Base-by-base conservation (phyloP, 1,140 invertebrate species). In the Laupala kohalensis region DNA sequence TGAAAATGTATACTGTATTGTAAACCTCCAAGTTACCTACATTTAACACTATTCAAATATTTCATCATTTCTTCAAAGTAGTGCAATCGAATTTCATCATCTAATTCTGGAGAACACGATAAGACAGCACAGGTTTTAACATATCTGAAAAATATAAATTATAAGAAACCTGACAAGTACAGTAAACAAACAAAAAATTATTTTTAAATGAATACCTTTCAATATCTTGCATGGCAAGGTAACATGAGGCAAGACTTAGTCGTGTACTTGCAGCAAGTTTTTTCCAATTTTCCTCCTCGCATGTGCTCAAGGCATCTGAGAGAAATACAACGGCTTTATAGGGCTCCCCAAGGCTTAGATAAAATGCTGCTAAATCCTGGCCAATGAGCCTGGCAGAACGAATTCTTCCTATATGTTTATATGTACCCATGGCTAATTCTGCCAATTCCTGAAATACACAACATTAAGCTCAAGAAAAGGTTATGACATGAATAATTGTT, bases 331-430 rank as follows among this genome's bases (percentile, higher is more conserved):
- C 90, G 0, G 95, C 92, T 81, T 96, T 96, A 73, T 92, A 87
- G 6, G 90, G 89, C 78, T 97, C 92, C 2, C 91, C 92, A 1
- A 93, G 81, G 72, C 92, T 88, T 75, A 93, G 89, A 78, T 98
- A 97, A 79, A 97, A 96, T 27, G 88, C 85, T 0, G 96, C 95
- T 24, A 99, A 79, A 78, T 97, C 92, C 73, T 90, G 86, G 0
- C 96, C 96, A 72, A 98, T 92, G 23, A 92, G 84, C 68, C 94
- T 86, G 0, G 96, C 95, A 62, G 88, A 93, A 73, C 94, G 82
- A 71, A 92, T 84, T 67, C 94, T 86, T 6, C 93, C 89, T 75
- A 97, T 95, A 81, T 98, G 95, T 79, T 99, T 99, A 77, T 94
- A 98, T 0, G 95, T 98, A 64, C 72, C 72, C 72, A 73, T 73